Percentiles rank a stretch among this genome's conserved stretches.
These are phyloP conservation scores for Coracias cyanogaster DNA, from an alignment of 2,797 vertebrate species.

Conservation along the genomic window DNA sequence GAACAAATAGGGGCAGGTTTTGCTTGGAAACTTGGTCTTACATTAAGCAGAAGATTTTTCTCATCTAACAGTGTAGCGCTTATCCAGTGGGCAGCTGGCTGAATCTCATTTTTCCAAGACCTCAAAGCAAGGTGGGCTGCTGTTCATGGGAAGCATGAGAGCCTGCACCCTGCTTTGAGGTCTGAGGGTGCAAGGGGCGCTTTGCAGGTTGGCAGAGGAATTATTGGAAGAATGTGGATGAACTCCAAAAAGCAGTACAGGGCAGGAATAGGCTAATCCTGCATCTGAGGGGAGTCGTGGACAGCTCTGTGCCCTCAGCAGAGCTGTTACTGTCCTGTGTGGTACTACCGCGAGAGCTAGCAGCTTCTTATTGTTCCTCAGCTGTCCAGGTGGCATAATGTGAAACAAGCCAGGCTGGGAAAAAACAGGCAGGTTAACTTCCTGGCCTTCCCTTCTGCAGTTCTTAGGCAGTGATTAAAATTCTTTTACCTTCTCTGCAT, in stretches of 20 bases:
- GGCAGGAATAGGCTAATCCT: neutral
- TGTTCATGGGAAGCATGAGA: neutral
- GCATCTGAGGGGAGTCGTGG: neutral
- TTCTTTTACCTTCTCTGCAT: neutral
- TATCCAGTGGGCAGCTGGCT: neutral
- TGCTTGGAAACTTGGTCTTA: neutral
- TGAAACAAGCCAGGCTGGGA: neutral
- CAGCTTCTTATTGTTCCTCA: neutral
- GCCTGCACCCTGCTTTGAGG: neutral
- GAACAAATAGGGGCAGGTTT: conserved; percentile 12
- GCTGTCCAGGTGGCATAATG: neutral
- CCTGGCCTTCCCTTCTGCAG: neutral
- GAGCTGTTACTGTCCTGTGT: neutral
- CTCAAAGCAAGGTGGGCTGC: neutral
- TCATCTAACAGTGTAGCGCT: neutral
- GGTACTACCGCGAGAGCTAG: neutral
- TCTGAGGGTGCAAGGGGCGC: neutral
- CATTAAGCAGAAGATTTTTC: neutral
- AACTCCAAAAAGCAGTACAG: neutral
- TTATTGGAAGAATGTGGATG: neutral
- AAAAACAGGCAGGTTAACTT: neutral
- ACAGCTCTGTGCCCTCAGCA: neutral
- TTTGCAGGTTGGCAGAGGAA: neutral
- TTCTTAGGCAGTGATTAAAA: neutral
- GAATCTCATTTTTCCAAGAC: neutral